Base-by-base conservation (phyloP, 1,140 invertebrate genomes). In the Drosophila truncata region DNA sequence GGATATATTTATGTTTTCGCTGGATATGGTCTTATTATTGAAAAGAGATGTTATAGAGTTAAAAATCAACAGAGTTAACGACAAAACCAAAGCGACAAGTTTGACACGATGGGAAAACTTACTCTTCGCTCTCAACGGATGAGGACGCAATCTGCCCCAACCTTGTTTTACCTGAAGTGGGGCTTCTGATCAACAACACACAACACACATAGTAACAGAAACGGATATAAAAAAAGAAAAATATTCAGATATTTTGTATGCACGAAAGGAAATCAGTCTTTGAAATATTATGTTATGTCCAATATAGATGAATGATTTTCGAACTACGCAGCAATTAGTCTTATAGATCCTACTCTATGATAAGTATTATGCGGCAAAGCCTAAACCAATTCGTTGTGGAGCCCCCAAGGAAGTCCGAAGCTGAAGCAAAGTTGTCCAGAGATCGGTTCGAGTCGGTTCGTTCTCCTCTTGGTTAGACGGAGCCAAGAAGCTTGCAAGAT, bases 121-220 rank as follows among this genome's bases (percentile, higher is more conserved):
- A 91, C 91, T 91, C 91, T 91, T 91, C 91, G 86, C 64, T 82
- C 76, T 91, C 91, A 84, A 91, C 80, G 66, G 91, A 90, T 83
- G 90, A 86, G 73, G 85, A 80, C 76, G 90, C 86, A 82, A 82
- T 91, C 73, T 84, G 91, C 85, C 91, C 86, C 90, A 87, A 77
- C 77, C 81, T 90, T 73, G 90, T 83, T 91, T 90, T 91, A 90
- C 85, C 80, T 84, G 91, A 66, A 81, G 90, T 91, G 91, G 90
- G 90, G 82, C 90, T 91, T 91, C 90, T 91, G 85, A 46, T 83
- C 70, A 75, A 70, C 61, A 50, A 66, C 46, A 76, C 52, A 62
- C 80, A 64, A 88, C 64, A 88, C 59, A 80, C 27, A 47, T 47
- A 44, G 58, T 70, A 55, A 72, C 59, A 72, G 60, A 52, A 73